These are phyloP conservation scores for Apostichopus parvimensis DNA, from an alignment of 35 echinoderm and acorn worm genomes.

Conservation along the genomic window DNA sequence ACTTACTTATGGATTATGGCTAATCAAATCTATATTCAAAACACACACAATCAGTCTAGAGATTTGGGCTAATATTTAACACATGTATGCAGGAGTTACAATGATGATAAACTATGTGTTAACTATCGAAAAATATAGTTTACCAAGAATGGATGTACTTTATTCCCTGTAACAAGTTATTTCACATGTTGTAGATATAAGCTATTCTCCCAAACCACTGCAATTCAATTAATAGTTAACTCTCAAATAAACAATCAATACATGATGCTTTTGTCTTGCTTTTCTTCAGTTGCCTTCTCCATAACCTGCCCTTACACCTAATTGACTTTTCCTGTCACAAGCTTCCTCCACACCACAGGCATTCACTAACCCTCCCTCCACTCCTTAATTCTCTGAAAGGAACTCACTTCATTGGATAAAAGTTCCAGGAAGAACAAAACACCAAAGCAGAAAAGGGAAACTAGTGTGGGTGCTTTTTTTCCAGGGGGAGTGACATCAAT, in stretches of 20 bases:
- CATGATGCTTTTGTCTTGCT: neutral
- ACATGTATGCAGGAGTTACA: too few species aligned
- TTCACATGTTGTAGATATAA: neutral
- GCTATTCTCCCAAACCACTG: neutral
- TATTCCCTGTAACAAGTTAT: neutral
- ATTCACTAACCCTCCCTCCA: neutral
- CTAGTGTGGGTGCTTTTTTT: neutral
- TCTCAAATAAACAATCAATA: neutral
- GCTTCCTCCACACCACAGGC: constrained; percentile 27
- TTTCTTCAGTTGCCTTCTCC: neutral
- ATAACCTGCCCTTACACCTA: constrained; percentile 7
- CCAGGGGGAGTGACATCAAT: constrained; percentile 30
- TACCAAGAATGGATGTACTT: too few species aligned
- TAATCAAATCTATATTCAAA: too few species aligned
- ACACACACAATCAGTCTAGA: too few species aligned
- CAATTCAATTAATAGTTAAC: neutral
- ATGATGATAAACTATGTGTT: too few species aligned
- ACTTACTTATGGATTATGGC: too few species aligned
- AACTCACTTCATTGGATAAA: constrained; percentile 44
- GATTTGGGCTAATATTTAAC: too few species aligned
- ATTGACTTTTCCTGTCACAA: constrained; percentile 42
- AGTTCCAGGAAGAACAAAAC: constrained; percentile 39
- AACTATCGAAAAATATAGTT: too few species aligned
- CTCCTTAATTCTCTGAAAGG: constrained; percentile 48
- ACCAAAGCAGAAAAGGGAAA: constrained; percentile 3